Evolutionary conservation across 1,140 invertebrate species (phyloP).

Genomic region (Drosophila kikkawai): DNA sequence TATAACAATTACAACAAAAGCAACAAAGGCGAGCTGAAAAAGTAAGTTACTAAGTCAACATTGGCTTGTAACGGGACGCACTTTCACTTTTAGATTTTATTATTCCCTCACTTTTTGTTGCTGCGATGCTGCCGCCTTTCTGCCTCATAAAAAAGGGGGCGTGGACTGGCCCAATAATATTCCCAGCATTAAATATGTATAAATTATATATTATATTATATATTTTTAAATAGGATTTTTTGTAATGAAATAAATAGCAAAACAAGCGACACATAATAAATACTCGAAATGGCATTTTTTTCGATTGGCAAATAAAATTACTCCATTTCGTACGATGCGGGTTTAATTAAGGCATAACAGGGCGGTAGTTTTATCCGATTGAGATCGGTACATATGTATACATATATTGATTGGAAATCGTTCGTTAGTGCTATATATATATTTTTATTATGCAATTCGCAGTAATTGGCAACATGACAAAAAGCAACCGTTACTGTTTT

Average conservation of each 20-base stretch:
- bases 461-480: conserved; percentile 32
- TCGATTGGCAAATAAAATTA: background rate
- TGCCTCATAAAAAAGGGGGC: conserved; percentile 22
- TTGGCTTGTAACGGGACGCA: conserved; percentile 74
- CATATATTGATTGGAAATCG: conserved; percentile 19
- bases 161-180: conserved; percentile 38
- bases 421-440: conserved; percentile 2
- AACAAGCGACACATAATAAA: background rate
- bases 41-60: conserved; percentile 77
- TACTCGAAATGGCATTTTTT: background rate
- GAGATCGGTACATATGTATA: conserved; percentile 3
- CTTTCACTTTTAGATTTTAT: conserved; percentile 57
- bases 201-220: background rate
- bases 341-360: conserved; percentile 10
- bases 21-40: conserved; percentile 36
- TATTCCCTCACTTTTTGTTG: conserved; percentile 8
- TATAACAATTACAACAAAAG: conserved; percentile 15
- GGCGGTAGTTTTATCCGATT: background rate
- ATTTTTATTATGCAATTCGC: conserved; percentile 21
- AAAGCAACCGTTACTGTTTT: conserved; percentile 28
- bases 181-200: no score
- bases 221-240: no score
- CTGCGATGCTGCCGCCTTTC: conserved; percentile 8
- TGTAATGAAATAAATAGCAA: background rate
- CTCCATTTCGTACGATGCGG: background rate